Conservation (phyloP, 1,140 invertebrate species). For the Drosophila bipectinata region DNA sequence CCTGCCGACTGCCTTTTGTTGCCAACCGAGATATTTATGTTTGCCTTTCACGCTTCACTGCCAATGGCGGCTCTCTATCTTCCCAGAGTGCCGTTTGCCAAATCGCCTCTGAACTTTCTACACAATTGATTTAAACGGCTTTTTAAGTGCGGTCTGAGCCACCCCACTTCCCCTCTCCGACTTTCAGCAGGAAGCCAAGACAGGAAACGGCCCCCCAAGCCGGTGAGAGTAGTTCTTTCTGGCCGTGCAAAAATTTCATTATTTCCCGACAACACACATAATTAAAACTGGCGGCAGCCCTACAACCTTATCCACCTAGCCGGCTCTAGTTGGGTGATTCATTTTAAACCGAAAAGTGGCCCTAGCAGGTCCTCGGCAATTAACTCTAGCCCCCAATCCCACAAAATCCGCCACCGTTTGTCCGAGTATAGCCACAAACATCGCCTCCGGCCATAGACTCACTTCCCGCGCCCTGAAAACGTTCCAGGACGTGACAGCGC, state of each 20-base stretch:
- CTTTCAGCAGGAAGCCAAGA: constrained; percentile 3
- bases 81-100: constrained; percentile 6
- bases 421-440: constrained; percentile 49
- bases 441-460: neutral
- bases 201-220: constrained; percentile 14
- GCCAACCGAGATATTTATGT: constrained; percentile 74
- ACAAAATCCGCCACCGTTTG: neutral
- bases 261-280: constrained; percentile 61
- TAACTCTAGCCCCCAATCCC: no score
- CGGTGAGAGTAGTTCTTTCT: constrained; percentile 47
- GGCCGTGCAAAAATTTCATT: constrained; percentile 71
- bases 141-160: constrained; percentile 44
- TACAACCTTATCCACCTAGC: neutral
- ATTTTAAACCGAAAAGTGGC: neutral
- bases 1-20: constrained; percentile 60
- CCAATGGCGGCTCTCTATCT: constrained; percentile 25
- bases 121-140: constrained; percentile 78
- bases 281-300: constrained; percentile 37
- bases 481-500: constrained; percentile 42
- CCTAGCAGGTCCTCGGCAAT: no score
- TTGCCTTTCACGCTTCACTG: constrained; percentile 64
- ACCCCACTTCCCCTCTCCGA: neutral
- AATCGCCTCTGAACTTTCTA: constrained; percentile 71
- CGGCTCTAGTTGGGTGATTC: neutral
- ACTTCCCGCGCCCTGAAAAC: constrained; percentile 21